Base-by-base conservation (phyloP, 2,888 invertebrate species). In the Melieria omissa region DNA sequence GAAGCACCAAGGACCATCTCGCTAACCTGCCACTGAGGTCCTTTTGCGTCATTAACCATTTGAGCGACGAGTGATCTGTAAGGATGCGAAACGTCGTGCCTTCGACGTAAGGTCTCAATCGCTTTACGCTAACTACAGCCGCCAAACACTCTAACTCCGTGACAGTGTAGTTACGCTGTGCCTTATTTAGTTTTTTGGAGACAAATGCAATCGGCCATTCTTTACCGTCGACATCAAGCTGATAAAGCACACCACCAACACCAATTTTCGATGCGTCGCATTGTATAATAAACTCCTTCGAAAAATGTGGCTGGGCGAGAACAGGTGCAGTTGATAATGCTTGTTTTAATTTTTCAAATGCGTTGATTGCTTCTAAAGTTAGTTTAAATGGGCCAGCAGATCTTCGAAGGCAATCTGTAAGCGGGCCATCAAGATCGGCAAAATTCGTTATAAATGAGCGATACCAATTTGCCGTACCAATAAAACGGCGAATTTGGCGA, bases 11-110 rank as follows among this genome's bases (percentile, higher is more conserved):
- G 5, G 68, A 67, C 72, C 75, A 82, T 12, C 80, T 49, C 5
- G 80, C 80, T 41, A 82, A 62, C 45, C 79, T 69, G 0, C 78
- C 82, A 8, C 72, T 70, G 0, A 80, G 77, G 42, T 80, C 78
- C 58, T 78, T 77, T 65, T 81, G 75, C n/a, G 71, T 74, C 73
- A 78, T 71, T 0, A 83, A 71, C 80, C 80, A 81, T 46, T 76
- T 65, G 0, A 82, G 64, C 6, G 78, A 78, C n/a, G 74, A 73
- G 58, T 80, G 78, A 72, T 82, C 81, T 3, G 81, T 76, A 8
- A 77, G 41, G 0, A 80, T 73, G 0, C 42, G 76, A 52, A 80
- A 79, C 6, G 71, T 64, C 10, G 74, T 73, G 0, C 78, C 80
- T 58, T 76, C 74, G 10, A 74, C 73, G 61, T 74, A 75, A 6